Percentiles rank a stretch among this genome's conserved stretches.
Conservation (phyloP, 92 coral and sea anemone genomes). For the Epizoanthus ramosus region DNA sequence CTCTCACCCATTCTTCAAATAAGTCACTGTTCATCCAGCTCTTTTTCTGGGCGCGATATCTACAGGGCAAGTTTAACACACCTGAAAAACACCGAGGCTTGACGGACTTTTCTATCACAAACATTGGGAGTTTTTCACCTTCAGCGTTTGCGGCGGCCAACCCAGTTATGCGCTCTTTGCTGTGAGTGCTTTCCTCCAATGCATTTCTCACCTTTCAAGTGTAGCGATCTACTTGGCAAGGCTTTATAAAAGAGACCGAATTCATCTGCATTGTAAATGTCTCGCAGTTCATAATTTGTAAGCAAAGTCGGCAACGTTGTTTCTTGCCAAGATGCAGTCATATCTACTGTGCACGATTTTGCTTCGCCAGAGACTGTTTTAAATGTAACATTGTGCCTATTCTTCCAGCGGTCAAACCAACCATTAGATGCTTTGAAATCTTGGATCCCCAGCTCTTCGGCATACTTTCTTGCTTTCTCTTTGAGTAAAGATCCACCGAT, state of each 20-base stretch:
- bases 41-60: conserved; percentile 58
- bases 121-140: conserved; percentile 64
- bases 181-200: conserved; percentile 58
- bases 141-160: conserved; percentile 68
- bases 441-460: conserved; percentile 57
- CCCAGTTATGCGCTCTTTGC: conserved; percentile 56
- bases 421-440: conserved; percentile 57
- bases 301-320: conserved; percentile 59
- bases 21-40: conserved; percentile 59
- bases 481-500: conserved; percentile 62
- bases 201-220: conserved; percentile 49
- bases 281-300: conserved; percentile 60
- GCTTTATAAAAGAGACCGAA: conserved; percentile 69
- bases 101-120: conserved; percentile 59
- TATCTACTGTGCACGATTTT: conserved; percentile 55
- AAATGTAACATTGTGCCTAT: conserved; percentile 57
- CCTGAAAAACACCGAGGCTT: conserved; percentile 50
- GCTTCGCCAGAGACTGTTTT: conserved; percentile 63
- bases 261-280: conserved; percentile 66
- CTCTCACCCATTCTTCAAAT: conserved; percentile 66
- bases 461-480: conserved; percentile 57
- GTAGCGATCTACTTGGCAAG: conserved; percentile 44
- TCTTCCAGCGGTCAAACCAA: conserved; percentile 46
- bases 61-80: conserved; percentile 51
- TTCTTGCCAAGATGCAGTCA: conserved; percentile 55